Evolutionary conservation across 2,888 invertebrate species (phyloP), one percentile per base, ranked within the genome.

Genomic region (Atethmia centrago): DNA sequence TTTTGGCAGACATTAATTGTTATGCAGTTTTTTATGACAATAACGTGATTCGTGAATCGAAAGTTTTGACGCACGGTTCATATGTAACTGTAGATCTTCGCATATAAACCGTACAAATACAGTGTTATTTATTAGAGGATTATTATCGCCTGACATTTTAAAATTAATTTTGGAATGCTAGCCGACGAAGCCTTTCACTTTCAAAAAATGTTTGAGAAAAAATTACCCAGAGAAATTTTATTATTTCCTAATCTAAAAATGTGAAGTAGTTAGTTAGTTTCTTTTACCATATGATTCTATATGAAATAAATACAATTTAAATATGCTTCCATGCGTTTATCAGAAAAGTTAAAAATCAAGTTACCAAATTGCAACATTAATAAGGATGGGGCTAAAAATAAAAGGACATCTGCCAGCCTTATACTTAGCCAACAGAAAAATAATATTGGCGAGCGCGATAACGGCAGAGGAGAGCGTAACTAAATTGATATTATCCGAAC

Each of bases 1-100:
- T 66, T 55, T 68, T 70, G 25, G 28, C 47, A 40, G 25, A 68
- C 31, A 65, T 53, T 51, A 69, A 69, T 61, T 16, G 25, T 10
- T 65, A 40, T 63, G 58, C 25, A 67, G 28, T 45, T 62, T 61
- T 49, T 53, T 58, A 74, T 55, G 69, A 56, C n/a, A 42, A 40
- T 55, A 66, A 59, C 61, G 25, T 64, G 63, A 67, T 45, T 75
- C 25, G 40, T n/a, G 45, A 71, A 51, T 80, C 21, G 71, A 80
- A 80, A 80, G 80, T 80, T 68, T 74, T 68, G 47, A 14, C 58
- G 14, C 36, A n/a, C 4, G 28, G 55, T 59, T 47, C 63, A n/a
- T 64, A 62, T 47, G 31, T 71, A 66, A 31, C 62, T 61, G 66
- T 53, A 31, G 36, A 74, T 75, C 8, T 40, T 56, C 7, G 31